A percentile compares a stretch with the other conserved stretches of the same genome.
Evolutionary conservation across 2,888 invertebrate species (phyloP).

Genomic region (Noctua comes): DNA sequence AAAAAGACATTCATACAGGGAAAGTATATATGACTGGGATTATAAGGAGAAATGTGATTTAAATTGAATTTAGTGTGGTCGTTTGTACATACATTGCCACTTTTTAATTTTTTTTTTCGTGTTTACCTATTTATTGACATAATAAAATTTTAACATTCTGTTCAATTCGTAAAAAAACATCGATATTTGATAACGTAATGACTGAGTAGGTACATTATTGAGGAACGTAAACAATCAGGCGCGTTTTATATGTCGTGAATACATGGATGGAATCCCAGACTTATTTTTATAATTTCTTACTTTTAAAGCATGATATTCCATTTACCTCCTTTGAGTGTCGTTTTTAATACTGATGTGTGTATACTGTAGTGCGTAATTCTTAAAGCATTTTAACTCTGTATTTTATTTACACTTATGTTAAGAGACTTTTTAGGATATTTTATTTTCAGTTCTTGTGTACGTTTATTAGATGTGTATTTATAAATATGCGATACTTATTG

Average conservation of each 20-base stretch:
- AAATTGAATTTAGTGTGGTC: conserved; percentile 17
- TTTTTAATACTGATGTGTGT: conserved; percentile 14
- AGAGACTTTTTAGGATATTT: conserved; percentile 17
- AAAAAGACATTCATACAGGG: conserved; percentile 40
- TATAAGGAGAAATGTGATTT: neutral
- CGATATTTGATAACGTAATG: neutral
- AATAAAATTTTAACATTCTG: neutral
- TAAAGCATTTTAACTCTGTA: neutral
- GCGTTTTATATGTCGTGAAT: neutral
- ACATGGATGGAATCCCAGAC: neutral
- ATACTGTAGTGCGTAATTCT: conserved; percentile 14
- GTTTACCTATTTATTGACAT: neutral
- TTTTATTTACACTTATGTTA: conserved; percentile 1
- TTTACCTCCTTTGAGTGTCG: neutral
- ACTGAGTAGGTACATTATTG: neutral
- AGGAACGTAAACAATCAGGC: neutral
- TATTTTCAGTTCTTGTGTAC: conserved; percentile 40
- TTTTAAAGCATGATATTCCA: neutral
- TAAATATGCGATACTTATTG: conserved; percentile 1
- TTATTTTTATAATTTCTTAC: neutral
- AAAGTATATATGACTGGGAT: conserved; percentile 25
- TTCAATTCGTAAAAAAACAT: neutral
- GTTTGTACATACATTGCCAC: conserved; percentile 6
- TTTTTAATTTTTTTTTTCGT: conserved; percentile 4
- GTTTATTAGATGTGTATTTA: conserved; percentile 26